phyloP scores from a whole-genome alignment of 2,797 vertebrate genomes.

The Kryptopterus vitreolus region DNA sequence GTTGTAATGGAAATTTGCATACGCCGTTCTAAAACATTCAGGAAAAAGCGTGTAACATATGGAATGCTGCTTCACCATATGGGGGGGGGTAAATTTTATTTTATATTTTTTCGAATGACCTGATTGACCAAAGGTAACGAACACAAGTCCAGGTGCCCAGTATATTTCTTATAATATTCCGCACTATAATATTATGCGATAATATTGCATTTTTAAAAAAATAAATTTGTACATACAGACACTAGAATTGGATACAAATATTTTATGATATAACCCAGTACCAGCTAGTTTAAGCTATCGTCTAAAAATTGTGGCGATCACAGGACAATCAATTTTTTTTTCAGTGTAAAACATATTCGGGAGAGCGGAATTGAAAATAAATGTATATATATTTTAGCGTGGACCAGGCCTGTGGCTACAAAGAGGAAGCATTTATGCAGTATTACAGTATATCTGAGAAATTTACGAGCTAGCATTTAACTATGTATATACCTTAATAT shows the following conservation, averaged over 20 bases:
- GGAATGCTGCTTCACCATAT: neutral
- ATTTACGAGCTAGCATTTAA: neutral
- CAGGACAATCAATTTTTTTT: neutral
- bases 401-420: neutral
- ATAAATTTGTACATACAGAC: neutral
- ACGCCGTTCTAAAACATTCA: neutral
- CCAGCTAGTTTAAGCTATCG: neutral
- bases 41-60: neutral
- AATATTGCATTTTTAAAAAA: neutral
- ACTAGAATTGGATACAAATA: neutral
- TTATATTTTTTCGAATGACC: neutral
- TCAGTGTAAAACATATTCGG: neutral
- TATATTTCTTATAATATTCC: neutral
- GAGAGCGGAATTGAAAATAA: neutral
- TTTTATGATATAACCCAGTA: neutral
- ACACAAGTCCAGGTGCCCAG: neutral
- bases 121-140: neutral
- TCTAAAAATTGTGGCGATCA: neutral
- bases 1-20: too few relatives aligned
- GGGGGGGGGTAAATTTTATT: neutral
- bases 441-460: neutral
- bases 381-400: too few relatives aligned
- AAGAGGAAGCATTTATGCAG: too few relatives aligned
- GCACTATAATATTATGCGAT: too few relatives aligned
- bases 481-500: neutral